These are phyloP conservation scores for Gnathonemus longibarbis DNA, from an alignment of 2,113 vertebrate genomes.

Conservation along the genomic window DNA sequence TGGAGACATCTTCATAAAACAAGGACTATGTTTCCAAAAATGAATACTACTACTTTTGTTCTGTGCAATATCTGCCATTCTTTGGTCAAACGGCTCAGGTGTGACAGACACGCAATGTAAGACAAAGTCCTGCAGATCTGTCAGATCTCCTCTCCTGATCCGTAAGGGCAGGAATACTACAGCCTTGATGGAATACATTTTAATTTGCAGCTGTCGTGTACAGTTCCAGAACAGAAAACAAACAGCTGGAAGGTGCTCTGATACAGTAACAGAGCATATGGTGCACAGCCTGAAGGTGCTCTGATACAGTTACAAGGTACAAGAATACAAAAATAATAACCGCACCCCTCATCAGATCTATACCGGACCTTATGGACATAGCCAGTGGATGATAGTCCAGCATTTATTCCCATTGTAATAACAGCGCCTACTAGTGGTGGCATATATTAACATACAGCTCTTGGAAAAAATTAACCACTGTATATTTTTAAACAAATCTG, in stretches of 20 bases:
- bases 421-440: slow-evolving; percentile 15
- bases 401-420: neutral
- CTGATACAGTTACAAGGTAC: neutral
- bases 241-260: neutral
- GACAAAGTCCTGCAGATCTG: neutral
- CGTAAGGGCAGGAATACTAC: neutral
- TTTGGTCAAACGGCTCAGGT: slow-evolving; percentile 38
- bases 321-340: neutral
- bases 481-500: neutral
- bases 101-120: neutral
- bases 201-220: neutral
- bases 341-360: neutral
- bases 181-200: neutral
- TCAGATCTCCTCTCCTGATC: neutral
- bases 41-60: slow-evolving; percentile 44
- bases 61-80: slow-evolving; percentile 58
- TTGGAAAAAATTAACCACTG: neutral
- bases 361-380: neutral
- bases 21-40: slow-evolving; percentile 56
- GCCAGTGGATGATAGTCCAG: too few relatives aligned
- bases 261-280: neutral
- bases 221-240: neutral
- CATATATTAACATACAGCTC: neutral
- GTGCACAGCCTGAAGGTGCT: neutral
- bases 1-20: slow-evolving; percentile 53